Conservation (phyloP, 2,888 invertebrate genomes). For the Phytoseiulus persimilis region DNA sequence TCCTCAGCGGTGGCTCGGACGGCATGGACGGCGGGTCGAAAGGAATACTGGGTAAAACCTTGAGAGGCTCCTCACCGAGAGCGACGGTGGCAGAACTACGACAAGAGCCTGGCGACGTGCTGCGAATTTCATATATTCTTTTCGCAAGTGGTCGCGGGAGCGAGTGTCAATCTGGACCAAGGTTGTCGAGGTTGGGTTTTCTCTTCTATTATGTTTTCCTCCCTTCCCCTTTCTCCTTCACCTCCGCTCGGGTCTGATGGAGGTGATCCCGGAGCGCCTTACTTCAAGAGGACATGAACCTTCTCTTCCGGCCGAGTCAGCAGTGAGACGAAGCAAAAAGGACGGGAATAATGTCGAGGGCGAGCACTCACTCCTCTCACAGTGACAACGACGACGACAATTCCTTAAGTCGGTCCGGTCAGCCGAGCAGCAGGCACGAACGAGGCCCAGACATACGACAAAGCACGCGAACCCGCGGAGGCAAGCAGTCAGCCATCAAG, state of each 20-base stretch:
- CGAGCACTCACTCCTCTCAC: background rate
- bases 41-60: background rate
- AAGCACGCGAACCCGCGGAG: background rate
- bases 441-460: background rate
- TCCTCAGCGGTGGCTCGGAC: no score
- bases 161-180: background rate
- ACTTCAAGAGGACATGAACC: no score
- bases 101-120: background rate
- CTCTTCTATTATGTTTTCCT: background rate
- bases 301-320: background rate
- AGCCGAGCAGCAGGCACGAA: background rate
- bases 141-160: background rate
- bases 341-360: background rate
- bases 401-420: background rate
- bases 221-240: background rate
- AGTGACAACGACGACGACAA: background rate
- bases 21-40: background rate
- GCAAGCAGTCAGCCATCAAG: background rate
- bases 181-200: background rate
- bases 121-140: background rate
- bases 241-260: background rate
- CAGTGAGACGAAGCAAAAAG: background rate
- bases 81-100: background rate
- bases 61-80: background rate
- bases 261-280: background rate